Conservation (phyloP, 1,140 invertebrate species). For the Drosophila lowei region DNA sequence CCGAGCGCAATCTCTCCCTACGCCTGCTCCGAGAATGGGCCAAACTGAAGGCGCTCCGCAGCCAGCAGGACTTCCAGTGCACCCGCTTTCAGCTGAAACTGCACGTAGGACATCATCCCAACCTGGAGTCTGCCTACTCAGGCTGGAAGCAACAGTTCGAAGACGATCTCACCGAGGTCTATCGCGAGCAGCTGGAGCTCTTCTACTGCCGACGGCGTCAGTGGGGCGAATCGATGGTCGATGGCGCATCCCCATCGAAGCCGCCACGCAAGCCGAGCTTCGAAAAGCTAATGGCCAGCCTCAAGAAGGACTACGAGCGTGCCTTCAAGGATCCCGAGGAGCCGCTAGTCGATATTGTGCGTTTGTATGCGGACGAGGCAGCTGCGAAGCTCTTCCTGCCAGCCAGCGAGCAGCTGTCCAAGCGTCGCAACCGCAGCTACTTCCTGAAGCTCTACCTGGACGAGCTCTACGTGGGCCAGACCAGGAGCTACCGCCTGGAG, state of each 20-base stretch:
- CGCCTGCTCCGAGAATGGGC: constrained; percentile 81
- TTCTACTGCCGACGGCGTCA: constrained; percentile 70
- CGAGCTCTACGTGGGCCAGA: constrained; percentile 62
- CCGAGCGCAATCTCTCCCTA: constrained; percentile 68
- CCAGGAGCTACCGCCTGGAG: constrained; percentile 72
- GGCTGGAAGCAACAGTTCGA: constrained; percentile 73
- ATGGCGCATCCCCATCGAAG: constrained; percentile 12
- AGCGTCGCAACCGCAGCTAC: constrained; percentile 69
- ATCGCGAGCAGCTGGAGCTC: constrained; percentile 71
- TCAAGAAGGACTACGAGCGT: constrained; percentile 76
- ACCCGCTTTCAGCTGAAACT: constrained; percentile 82
- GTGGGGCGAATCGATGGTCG: constrained; percentile 26
- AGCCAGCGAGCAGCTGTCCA: constrained; percentile 39
- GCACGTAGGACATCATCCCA: constrained; percentile 56
- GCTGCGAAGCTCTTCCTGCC: constrained; percentile 1
- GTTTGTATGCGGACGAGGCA: constrained; percentile 45
- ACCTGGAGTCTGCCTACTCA: constrained; percentile 32
- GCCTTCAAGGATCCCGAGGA: constrained; percentile 84
- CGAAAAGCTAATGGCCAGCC: constrained; percentile 62
- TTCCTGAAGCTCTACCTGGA: constrained; percentile 72
- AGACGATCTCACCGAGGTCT: constrained; percentile 79
- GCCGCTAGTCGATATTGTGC: constrained; percentile 83
- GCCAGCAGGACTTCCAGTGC: constrained; percentile 72
- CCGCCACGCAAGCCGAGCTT: constrained; percentile 75
- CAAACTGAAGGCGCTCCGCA: constrained; percentile 77